Conservation (phyloP, 2,113 vertebrate species). For the Mixornis gularis region DNA sequence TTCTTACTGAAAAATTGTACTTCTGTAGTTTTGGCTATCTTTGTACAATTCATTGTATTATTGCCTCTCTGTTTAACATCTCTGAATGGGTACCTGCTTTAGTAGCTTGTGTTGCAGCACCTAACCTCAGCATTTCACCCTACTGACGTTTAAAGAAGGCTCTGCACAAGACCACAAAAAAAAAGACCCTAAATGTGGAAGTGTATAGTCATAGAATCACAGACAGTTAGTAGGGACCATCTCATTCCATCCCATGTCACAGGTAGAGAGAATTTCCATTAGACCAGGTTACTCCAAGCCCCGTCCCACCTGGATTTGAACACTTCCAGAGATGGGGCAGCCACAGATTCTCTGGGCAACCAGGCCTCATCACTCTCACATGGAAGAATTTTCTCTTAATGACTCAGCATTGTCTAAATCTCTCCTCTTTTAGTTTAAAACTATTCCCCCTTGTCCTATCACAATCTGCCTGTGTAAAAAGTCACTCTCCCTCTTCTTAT, state of each 20-base stretch:
- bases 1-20: not conserved
- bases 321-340: not conserved
- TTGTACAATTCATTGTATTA: not conserved
- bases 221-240: not conserved
- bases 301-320: not conserved
- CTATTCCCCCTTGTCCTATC: not conserved
- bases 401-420: not conserved
- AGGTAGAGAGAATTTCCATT: not conserved
- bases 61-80: not conserved
- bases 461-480: not conserved
- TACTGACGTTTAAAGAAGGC: not conserved
- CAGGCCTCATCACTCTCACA: not conserved
- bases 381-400: not conserved
- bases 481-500: not conserved
- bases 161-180: not conserved
- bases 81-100: not conserved
- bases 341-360: not conserved
- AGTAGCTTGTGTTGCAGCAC: not conserved
- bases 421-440: not conserved
- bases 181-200: not conserved
- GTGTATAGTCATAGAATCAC: not conserved
- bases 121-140: not conserved
- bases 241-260: not conserved
- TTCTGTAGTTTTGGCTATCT: not conserved
- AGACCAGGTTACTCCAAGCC: not conserved